phyloP scores from a whole-genome alignment of 35 echinoderm and acorn worm genomes.

The Lytechinus pictus region DNA sequence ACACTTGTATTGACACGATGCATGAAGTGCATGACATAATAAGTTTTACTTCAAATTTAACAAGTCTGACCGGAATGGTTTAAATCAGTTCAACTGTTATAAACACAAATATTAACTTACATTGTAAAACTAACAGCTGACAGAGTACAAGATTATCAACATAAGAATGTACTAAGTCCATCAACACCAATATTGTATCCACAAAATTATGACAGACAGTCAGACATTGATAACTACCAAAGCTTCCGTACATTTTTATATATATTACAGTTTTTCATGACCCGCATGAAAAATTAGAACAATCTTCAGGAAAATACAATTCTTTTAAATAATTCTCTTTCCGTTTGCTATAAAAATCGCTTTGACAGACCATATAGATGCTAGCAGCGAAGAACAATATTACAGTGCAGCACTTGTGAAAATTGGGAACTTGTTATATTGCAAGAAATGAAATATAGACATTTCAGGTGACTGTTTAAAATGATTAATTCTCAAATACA shows the following conservation, averaged over 20 bases:
- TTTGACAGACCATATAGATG: not conserved
- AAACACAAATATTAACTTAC: conserved; percentile 36
- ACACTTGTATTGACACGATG: not conserved
- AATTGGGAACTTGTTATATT: not conserved
- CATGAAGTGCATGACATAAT: not conserved
- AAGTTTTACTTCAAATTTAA: not conserved
- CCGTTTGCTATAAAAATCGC: not conserved
- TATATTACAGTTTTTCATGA: conserved; percentile 39
- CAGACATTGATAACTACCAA: not conserved
- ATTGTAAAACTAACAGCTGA: conserved; percentile 32
- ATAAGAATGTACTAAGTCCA: not conserved
- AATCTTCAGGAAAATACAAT: not conserved
- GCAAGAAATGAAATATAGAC: not conserved
- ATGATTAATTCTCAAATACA: no score
- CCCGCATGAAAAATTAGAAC: conserved; percentile 27
- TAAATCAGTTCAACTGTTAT: conserved; percentile 37
- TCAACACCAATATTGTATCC: not conserved
- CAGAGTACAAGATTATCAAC: not conserved
- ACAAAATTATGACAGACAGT: not conserved
- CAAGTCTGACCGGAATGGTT: not conserved
- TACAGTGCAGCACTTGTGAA: not conserved
- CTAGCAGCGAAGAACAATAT: not conserved
- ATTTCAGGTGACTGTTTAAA: not conserved
- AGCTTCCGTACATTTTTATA: not conserved
- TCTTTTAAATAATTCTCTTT: no score